Evolutionary conservation across 2,113 vertebrate species (phyloP).

Genomic region (Pomatostomus ruficeps): DNA sequence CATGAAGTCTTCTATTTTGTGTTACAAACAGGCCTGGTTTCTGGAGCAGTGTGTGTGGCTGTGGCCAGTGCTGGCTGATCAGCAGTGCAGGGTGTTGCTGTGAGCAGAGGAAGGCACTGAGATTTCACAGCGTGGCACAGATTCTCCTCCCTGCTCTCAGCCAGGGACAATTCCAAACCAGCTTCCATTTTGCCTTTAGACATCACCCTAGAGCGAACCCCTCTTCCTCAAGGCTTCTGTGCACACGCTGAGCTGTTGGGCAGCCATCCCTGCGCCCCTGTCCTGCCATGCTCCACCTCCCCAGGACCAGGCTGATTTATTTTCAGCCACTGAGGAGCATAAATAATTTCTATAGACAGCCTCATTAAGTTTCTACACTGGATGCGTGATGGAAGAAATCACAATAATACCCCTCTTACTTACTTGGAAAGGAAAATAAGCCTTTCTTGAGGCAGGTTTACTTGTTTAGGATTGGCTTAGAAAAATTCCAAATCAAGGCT

Average conservation of each 20-base stretch:
- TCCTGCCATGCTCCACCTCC: not conserved
- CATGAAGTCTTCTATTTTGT: not conserved
- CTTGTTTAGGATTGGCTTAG: not conserved
- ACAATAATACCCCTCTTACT: not conserved
- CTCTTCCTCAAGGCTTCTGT: not conserved
- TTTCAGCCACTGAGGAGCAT: not conserved
- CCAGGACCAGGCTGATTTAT: not conserved
- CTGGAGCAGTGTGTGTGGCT: not conserved
- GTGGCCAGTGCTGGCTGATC: not conserved
- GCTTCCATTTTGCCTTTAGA: not conserved
- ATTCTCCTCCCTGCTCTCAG: not conserved
- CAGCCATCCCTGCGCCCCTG: not conserved
- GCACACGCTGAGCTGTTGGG: not conserved
- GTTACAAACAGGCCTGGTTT: not conserved
- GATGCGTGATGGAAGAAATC: not conserved
- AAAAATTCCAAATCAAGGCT: not conserved
- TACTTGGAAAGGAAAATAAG: not conserved
- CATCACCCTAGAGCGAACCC: not conserved
- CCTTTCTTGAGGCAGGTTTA: not conserved
- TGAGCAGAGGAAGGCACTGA: not conserved
- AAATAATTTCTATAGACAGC: not conserved
- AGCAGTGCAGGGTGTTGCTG: fast-evolving
- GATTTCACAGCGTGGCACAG: not conserved
- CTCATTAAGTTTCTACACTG: not conserved
- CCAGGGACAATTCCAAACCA: not conserved